Conservation (phyloP, 2,888 invertebrate species). For the Hypomecis punctinalis region DNA sequence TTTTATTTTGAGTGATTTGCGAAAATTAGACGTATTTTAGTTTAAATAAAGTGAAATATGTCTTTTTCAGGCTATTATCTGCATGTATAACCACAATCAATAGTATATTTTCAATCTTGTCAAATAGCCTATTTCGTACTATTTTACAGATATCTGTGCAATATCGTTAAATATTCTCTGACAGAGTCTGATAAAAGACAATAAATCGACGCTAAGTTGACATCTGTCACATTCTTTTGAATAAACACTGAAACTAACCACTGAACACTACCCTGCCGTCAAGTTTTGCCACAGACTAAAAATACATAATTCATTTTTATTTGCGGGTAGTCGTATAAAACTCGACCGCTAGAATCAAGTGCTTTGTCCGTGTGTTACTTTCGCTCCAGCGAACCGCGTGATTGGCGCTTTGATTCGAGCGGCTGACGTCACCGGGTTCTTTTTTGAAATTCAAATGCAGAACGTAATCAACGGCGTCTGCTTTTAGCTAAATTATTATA, state of each 20-base stretch:
- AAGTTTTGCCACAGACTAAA: constrained; percentile 4
- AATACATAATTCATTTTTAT: constrained; percentile 3
- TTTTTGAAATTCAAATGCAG: constrained; percentile 20
- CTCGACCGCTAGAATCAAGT: constrained; percentile 13
- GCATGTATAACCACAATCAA: too few relatives aligned
- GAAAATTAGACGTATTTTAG: too few relatives aligned
- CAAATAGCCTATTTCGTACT: too few relatives aligned
- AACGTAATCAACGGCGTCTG: constrained; percentile 7
- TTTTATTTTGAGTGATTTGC: too few relatives aligned
- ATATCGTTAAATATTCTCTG: too few relatives aligned
- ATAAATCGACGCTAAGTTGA: not conserved
- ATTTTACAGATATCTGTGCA: too few relatives aligned
- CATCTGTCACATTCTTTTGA: not conserved
- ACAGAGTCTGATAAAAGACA: too few relatives aligned
- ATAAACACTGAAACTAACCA: not conserved
- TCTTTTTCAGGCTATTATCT: too few relatives aligned
- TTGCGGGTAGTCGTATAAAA: constrained; percentile 10
- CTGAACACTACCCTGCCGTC: not conserved
- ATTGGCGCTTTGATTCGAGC: constrained; percentile 50
- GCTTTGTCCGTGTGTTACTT: constrained; percentile 39
- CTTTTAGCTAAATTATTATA: not conserved
- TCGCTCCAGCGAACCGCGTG: constrained; percentile 52
- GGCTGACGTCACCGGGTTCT: constrained; percentile 31
- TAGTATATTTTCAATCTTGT: too few relatives aligned
- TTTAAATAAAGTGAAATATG: too few relatives aligned